Evolutionary conservation across 2,797 vertebrate genomes (phyloP).

Genomic region (Scolopax bukidnonensis): DNA sequence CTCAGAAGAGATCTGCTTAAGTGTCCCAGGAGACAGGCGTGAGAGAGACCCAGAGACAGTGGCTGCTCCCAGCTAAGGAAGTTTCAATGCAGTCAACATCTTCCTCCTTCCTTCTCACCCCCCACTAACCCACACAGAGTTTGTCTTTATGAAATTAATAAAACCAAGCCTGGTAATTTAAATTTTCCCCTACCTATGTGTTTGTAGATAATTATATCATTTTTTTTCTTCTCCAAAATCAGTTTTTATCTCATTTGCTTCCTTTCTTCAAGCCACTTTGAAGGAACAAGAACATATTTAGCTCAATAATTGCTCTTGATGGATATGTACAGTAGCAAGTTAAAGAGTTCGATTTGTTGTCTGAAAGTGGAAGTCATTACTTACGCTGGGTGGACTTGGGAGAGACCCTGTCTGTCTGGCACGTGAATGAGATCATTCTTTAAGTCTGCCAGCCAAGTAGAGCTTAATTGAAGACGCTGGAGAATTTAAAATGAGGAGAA

Average conservation of each 20-base stretch:
- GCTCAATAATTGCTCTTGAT: slow-evolving; percentile 12
- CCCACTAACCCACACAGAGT: background rate
- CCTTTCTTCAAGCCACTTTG: background rate
- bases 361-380: slow-evolving; percentile 14
- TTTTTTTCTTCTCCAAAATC: background rate
- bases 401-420: background rate
- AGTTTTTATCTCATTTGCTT: background rate
- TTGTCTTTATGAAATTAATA: background rate
- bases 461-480: background rate
- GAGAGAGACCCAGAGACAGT: background rate
- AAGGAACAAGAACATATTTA: background rate
- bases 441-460: background rate
- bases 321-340: background rate
- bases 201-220: background rate
- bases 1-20: background rate
- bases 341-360: background rate
- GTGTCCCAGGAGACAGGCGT: background rate
- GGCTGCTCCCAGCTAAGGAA: background rate
- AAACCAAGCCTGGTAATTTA: background rate
- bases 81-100: background rate
- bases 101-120: background rate
- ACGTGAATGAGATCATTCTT: background rate
- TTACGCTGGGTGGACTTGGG: background rate
- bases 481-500: slow-evolving; percentile 17
- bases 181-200: background rate